phyloP scores from a whole-genome alignment of 1,140 invertebrate species.

The Neodiprion lecontei region DNA sequence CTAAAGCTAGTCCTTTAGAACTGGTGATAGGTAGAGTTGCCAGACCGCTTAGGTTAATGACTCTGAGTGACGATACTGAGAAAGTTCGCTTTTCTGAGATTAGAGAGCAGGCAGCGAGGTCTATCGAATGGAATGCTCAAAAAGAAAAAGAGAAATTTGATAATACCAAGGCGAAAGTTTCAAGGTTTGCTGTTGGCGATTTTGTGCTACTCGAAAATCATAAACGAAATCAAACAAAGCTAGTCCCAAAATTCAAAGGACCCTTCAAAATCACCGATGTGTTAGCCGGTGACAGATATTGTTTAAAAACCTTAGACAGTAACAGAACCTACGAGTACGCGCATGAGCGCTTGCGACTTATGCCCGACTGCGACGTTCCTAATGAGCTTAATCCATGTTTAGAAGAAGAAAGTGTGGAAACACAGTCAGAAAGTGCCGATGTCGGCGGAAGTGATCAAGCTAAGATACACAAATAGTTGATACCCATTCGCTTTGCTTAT shows the following conservation, averaged over 20 bases:
- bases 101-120: background rate
- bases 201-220: too few relatives aligned
- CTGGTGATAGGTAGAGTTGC: constrained; percentile 40
- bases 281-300: constrained; percentile 36
- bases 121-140: background rate
- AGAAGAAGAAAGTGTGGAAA: background rate
- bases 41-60: constrained; percentile 34
- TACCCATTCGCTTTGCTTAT: background rate
- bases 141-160: too few relatives aligned
- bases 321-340: constrained; percentile 34
- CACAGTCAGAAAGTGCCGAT: background rate
- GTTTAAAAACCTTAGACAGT: constrained; percentile 18
- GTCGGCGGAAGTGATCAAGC: background rate
- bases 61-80: constrained; percentile 20
- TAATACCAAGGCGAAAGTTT: too few relatives aligned
- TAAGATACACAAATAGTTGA: background rate
- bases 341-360: constrained; percentile 1
- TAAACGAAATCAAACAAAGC: constrained; percentile 43
- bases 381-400: background rate
- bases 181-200: too few relatives aligned
- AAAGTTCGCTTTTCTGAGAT: background rate
- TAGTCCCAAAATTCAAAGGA: constrained; percentile 44
- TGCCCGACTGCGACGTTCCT: constrained; percentile 4
- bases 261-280: constrained; percentile 42
- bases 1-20: constrained; percentile 37